Percentiles rank a stretch among this genome's conserved stretches.
These are phyloP conservation scores for Ochlodes sylvanus DNA, from an alignment of 2,888 invertebrate genomes.

Conservation along the genomic window DNA sequence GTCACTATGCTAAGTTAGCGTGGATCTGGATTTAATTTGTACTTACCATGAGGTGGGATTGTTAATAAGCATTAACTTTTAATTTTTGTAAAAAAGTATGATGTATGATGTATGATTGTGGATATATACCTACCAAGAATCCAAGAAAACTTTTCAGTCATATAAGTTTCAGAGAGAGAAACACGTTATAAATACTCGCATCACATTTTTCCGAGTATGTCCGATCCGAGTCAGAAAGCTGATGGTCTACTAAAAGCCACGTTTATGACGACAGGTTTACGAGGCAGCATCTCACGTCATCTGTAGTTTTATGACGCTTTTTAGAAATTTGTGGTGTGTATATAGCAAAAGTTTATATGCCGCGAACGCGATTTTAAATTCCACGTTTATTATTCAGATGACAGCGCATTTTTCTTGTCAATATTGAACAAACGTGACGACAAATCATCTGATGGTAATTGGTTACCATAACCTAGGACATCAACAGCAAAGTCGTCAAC, in stretches of 20 bases:
- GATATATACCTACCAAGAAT: too few relatives aligned
- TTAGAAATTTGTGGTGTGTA: conserved; percentile 23
- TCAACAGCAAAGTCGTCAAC: too few relatives aligned
- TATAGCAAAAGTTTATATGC: background rate
- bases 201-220: conserved; percentile 6
- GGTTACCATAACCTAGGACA: too few relatives aligned
- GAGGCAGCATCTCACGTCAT: conserved; percentile 30
- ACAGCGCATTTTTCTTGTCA: background rate
- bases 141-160: background rate
- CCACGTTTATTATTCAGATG: background rate
- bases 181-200: background rate
- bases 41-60: too few relatives aligned
- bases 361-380: background rate
- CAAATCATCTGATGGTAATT: too few relatives aligned
- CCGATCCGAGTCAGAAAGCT: conserved; percentile 17
- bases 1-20: too few relatives aligned
- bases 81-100: too few relatives aligned
- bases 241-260: conserved; percentile 29
- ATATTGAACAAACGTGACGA: too few relatives aligned
- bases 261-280: conserved; percentile 35
- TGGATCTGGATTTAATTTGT: too few relatives aligned
- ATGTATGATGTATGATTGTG: too few relatives aligned
- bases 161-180: background rate
- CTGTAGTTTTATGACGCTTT: conserved; percentile 30
- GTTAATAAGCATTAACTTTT: too few relatives aligned